Conservation (phyloP, 2,797 vertebrate genomes). For the Muscicapa striata region DNA sequence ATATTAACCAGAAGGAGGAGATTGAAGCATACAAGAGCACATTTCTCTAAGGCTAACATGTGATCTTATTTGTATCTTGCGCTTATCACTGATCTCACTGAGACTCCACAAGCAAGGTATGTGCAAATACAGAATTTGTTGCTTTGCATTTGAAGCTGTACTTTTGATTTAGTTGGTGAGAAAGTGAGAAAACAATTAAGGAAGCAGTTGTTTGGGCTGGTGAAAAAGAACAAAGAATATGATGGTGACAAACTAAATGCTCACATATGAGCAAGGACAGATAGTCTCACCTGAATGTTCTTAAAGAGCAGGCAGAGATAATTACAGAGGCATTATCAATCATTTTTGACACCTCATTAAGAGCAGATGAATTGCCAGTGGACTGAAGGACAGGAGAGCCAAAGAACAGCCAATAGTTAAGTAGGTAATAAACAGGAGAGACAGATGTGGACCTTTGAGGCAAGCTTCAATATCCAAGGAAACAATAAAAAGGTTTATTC, state of each 20-base stretch:
- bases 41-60: neutral
- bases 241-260: neutral
- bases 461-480: neutral
- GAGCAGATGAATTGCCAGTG: constrained; percentile 31
- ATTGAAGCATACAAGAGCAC: neutral
- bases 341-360: constrained; percentile 62
- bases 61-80: neutral
- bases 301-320: constrained; percentile 38
- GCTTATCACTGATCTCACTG: neutral
- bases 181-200: constrained; percentile 4
- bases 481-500: neutral
- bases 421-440: constrained; percentile 6
- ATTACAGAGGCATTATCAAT: constrained; percentile 36
- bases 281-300: constrained; percentile 29
- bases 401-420: constrained; percentile 8
- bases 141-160: neutral
- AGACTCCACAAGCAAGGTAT: neutral
- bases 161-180: neutral
- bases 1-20: neutral
- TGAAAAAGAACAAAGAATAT: neutral
- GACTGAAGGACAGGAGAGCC: constrained; percentile 45
- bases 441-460: neutral
- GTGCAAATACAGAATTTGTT: neutral
- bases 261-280: neutral
- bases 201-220: neutral